phyloP scores from a whole-genome alignment of 2,888 invertebrate species.

The Cephus runcator region DNA sequence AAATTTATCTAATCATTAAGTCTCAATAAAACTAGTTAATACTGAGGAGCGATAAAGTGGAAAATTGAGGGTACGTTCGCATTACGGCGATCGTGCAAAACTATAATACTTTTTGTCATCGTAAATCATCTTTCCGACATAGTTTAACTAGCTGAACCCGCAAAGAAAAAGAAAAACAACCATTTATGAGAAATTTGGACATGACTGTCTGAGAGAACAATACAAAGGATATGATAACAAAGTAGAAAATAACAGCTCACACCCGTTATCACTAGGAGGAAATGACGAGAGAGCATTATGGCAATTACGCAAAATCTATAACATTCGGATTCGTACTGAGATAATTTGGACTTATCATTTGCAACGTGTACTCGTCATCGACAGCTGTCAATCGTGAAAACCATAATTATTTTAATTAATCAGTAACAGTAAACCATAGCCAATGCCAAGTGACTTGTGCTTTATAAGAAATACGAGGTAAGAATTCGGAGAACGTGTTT shows the following conservation, averaged over 20 bases:
- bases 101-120: background rate
- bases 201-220: background rate
- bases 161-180: slow-evolving; percentile 13
- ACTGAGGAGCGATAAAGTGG: slow-evolving; percentile 21
- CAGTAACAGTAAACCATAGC: slow-evolving; percentile 6
- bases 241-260: background rate
- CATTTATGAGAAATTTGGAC: slow-evolving; percentile 13
- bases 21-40: slow-evolving; percentile 38
- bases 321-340: background rate
- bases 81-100: background rate
- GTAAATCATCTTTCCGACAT: background rate
- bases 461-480: background rate
- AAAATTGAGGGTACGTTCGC: background rate
- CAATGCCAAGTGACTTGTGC: background rate
- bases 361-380: background rate
- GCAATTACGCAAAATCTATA: background rate
- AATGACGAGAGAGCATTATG: background rate
- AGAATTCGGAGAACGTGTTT: background rate
- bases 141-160: slow-evolving; percentile 7
- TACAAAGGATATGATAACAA: background rate
- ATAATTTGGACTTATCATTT: background rate
- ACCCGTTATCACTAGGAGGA: background rate
- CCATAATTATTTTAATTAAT: background rate
- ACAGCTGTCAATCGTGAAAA: background rate
- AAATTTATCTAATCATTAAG: slow-evolving; percentile 32